A percentile compares a stretch with the other conserved stretches of the same genome.
Evolutionary conservation across 1,140 invertebrate species (phyloP).

Genomic region (Drosophila nikananu): DNA sequence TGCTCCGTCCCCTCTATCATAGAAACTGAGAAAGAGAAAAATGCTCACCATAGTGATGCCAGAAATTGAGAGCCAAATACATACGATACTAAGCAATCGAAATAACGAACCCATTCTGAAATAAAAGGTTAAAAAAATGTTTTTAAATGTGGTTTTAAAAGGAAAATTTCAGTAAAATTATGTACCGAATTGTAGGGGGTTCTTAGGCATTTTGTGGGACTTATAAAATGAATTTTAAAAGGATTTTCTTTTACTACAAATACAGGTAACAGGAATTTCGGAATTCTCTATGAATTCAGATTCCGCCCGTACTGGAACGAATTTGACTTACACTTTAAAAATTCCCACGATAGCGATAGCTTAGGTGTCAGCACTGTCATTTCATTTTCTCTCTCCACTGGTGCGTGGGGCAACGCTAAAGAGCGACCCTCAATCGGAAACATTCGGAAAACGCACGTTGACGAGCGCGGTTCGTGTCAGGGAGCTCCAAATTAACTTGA

Average conservation of each 20-base stretch:
- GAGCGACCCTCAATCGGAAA: constrained; percentile 45
- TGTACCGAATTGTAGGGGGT: not conserved
- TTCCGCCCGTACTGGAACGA: not conserved
- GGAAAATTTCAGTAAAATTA: not conserved
- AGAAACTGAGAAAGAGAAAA: constrained; percentile 1
- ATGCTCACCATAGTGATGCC: constrained; percentile 2
- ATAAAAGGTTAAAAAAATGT: not conserved
- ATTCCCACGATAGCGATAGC: not conserved
- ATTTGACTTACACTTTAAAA: not conserved
- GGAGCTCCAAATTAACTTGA: constrained; percentile 8
- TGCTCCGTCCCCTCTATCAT: constrained; percentile 24
- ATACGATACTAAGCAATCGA: not conserved
- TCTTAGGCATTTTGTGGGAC: too few species aligned
- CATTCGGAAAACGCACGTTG: constrained; percentile 54
- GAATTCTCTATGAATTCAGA: not conserved
- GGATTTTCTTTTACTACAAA: too few species aligned
- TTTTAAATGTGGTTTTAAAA: not conserved
- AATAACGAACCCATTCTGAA: not conserved
- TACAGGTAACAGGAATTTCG: too few species aligned
- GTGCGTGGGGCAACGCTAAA: constrained; percentile 6
- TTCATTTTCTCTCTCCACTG: constrained; percentile 2
- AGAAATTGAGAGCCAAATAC: not conserved
- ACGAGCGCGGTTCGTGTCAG: constrained; percentile 49
- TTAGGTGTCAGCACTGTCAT: not conserved
- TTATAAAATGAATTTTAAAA: too few species aligned